phyloP scores from a whole-genome alignment of 2,113 vertebrate species.

The Mesoclemmys tuberculata region DNA sequence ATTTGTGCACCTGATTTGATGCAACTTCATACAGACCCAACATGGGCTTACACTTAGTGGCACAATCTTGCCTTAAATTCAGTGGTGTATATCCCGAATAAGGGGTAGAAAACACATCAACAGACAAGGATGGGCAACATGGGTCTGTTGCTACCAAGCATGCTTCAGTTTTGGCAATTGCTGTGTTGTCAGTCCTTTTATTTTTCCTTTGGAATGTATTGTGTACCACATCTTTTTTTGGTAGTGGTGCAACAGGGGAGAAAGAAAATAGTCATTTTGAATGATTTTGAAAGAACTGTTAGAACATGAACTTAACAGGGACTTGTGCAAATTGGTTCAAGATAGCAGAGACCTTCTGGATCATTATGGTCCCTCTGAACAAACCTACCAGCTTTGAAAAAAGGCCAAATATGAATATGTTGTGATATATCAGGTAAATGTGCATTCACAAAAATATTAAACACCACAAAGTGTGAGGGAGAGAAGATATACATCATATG shows the following conservation, averaged over 20 bases:
- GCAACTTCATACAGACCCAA: neutral
- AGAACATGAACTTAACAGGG: neutral
- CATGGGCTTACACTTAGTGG: neutral
- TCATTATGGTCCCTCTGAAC: neutral
- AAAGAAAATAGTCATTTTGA: slow-evolving; percentile 16
- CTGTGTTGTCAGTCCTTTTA: neutral
- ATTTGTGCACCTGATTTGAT: neutral
- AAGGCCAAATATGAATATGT: neutral
- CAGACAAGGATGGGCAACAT: fast-evolving
- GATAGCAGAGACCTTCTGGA: neutral
- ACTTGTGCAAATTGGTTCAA: neutral
- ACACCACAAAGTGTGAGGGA: neutral
- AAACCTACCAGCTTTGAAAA: neutral
- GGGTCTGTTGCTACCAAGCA: neutral
- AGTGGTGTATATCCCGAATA: neutral
- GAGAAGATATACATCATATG: neutral
- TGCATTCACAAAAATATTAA: neutral
- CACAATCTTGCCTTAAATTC: fast-evolving
- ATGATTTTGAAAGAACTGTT: slow-evolving; percentile 10
- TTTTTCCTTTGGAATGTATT: neutral
- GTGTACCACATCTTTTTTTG: neutral
- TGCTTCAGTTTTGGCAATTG: neutral
- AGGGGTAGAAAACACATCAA: fast-evolving
- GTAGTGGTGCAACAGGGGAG: neutral
- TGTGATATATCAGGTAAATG: neutral